Evolutionary conservation across 2,797 vertebrate species (phyloP).

Genomic region (Peromyscus aztecus): DNA sequence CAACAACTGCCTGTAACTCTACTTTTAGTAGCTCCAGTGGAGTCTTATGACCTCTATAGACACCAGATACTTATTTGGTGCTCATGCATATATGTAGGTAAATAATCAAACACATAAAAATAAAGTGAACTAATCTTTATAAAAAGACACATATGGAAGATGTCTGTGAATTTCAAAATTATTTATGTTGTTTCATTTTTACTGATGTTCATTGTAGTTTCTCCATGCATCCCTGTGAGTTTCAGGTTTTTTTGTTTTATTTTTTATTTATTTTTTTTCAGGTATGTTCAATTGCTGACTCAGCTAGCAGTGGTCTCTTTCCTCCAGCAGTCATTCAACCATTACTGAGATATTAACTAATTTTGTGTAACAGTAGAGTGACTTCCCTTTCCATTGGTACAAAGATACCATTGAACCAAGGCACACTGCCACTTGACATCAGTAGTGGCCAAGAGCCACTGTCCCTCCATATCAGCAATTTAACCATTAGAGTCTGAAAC

Average conservation of each 20-base stretch:
- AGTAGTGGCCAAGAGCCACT: background rate
- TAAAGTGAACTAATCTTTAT: background rate
- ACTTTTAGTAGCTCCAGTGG: background rate
- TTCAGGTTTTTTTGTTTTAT: background rate
- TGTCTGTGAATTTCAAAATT: background rate
- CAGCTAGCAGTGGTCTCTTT: background rate
- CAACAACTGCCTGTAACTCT: background rate
- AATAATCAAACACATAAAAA: background rate
- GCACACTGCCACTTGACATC: background rate
- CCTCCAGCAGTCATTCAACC: background rate
- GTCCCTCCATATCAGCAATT: background rate
- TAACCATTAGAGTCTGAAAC: background rate
- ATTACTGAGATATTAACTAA: background rate
- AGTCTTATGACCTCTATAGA: background rate
- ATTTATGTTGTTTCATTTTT: background rate
- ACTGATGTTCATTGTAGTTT: background rate
- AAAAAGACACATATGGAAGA: background rate
- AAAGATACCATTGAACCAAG: background rate
- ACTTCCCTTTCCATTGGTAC: background rate
- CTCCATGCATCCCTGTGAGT: background rate
- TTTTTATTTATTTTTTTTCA: conserved; percentile 36
- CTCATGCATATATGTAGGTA: background rate
- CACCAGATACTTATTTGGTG: background rate
- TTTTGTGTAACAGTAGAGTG: background rate
- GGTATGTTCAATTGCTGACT: background rate